Percentiles rank a stretch among this genome's conserved stretches.
Conservation (phyloP, 2,888 invertebrate species). For the Himalopsyche kuldschensis region DNA sequence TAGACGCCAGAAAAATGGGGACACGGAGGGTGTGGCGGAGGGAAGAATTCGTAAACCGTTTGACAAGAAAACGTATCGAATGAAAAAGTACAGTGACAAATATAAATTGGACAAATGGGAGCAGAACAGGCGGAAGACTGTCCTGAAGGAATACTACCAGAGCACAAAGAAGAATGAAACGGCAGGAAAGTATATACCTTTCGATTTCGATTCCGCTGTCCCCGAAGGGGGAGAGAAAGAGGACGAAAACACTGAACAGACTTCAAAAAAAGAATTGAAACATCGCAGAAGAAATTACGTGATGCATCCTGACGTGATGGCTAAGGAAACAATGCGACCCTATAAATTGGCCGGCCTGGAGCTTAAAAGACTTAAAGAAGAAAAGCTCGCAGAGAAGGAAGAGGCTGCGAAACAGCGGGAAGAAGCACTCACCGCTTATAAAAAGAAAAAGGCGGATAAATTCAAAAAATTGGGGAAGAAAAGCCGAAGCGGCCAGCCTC, state of each 20-base stretch:
- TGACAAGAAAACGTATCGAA: conserved; percentile 67
- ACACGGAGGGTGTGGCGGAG: neutral
- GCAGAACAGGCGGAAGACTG: conserved; percentile 62
- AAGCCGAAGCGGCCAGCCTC: conserved; percentile 81
- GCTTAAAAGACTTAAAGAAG: conserved; percentile 59
- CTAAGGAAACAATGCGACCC: conserved; percentile 50
- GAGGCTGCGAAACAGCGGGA: conserved; percentile 61
- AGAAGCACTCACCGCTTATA: conserved; percentile 67
- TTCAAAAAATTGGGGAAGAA: conserved; percentile 74
- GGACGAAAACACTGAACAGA: conserved; percentile 41
- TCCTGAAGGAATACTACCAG: conserved; percentile 61
- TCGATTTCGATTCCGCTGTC: conserved; percentile 54
- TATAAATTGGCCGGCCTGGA: conserved; percentile 59
- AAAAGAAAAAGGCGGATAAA: conserved; percentile 69
- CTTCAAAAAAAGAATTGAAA: neutral
- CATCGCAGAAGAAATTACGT: conserved; percentile 45
- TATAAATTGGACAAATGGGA: conserved; percentile 71
- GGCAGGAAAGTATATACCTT: conserved; percentile 53
- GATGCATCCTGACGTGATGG: conserved; percentile 52
- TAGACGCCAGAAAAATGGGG: neutral
- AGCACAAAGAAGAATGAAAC: conserved; percentile 56
- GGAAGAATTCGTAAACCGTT: conserved; percentile 60
- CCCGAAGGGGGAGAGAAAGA: conserved; percentile 40
- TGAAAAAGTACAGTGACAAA: conserved; percentile 71
- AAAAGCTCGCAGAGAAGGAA: conserved; percentile 57